Conservation (phyloP, 2,888 invertebrate species). For the Aphodius granarius region DNA sequence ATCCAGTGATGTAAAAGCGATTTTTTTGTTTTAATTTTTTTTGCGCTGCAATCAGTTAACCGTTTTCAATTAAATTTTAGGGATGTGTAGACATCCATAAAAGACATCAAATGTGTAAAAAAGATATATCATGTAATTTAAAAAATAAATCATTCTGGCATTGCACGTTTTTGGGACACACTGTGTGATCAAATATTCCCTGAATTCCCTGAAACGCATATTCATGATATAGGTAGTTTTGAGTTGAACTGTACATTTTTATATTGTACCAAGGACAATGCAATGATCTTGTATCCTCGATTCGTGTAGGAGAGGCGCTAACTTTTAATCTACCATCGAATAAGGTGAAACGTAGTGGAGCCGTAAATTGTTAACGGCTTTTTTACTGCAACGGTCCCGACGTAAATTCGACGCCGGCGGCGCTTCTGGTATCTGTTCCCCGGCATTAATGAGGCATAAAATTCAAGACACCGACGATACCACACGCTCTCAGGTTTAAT, state of each 20-base stretch:
- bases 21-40: too few species aligned
- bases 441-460: slow-evolving; percentile 28
- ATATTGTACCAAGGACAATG: neutral
- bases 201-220: too few species aligned
- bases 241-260: neutral
- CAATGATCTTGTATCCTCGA: neutral
- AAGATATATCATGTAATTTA: too few species aligned
- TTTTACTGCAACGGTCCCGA: slow-evolving; percentile 24
- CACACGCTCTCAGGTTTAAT: slow-evolving; percentile 19
- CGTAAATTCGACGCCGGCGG: slow-evolving; percentile 22
- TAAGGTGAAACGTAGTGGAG: slow-evolving; percentile 35
- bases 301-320: neutral
- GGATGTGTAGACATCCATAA: too few species aligned
- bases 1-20: too few species aligned
- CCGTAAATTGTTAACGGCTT: slow-evolving; percentile 40
- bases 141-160: too few species aligned
- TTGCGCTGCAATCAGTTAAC: too few species aligned
- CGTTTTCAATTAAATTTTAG: too few species aligned
- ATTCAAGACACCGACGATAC: slow-evolving; percentile 23
- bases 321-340: slow-evolving; percentile 37
- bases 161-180: too few species aligned
- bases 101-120: too few species aligned
- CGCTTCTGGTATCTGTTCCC: slow-evolving; percentile 25
- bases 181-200: too few species aligned
- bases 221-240: neutral